A percentile compares a stretch with the other conserved stretches of the same genome.
Conservation (phyloP, 2,113 vertebrate species). For the Toxotes chatareus region DNA sequence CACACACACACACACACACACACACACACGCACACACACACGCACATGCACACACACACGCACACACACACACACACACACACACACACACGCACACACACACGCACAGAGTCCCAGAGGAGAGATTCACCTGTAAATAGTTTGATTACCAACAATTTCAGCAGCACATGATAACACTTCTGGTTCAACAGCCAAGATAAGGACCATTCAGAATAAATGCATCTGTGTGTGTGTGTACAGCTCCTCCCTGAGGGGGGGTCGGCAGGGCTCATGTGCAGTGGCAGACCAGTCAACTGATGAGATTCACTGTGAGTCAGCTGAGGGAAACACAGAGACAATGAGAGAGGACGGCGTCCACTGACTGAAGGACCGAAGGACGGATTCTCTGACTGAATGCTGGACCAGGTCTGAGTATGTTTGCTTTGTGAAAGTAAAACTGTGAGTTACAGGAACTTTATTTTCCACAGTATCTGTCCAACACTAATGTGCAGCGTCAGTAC, state of each 20-base stretch:
- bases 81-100: background rate
- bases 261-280: constrained; percentile 49
- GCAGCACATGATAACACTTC: constrained; percentile 19
- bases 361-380: no score
- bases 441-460: no score
- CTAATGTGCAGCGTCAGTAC: no score
- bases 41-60: constrained; percentile 36
- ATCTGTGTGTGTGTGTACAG: background rate
- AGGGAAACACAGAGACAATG: constrained; percentile 3
- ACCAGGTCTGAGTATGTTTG: no score
- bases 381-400: background rate
- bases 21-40: no score
- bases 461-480: no score
- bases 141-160: constrained; percentile 26
- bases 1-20: no score
- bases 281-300: constrained; percentile 57
- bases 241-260: constrained; percentile 35
- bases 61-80: constrained; percentile 8
- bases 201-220: constrained; percentile 17
- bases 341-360: background rate
- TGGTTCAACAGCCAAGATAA: constrained; percentile 25
- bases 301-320: constrained; percentile 4
- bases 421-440: no score
- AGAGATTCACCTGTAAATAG: constrained; percentile 5
- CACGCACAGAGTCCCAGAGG: background rate